A percentile compares a stretch with the other conserved stretches of the same genome.
phyloP scores from a whole-genome alignment of 2,888 invertebrate species.

The Entomobrya proxima region DNA sequence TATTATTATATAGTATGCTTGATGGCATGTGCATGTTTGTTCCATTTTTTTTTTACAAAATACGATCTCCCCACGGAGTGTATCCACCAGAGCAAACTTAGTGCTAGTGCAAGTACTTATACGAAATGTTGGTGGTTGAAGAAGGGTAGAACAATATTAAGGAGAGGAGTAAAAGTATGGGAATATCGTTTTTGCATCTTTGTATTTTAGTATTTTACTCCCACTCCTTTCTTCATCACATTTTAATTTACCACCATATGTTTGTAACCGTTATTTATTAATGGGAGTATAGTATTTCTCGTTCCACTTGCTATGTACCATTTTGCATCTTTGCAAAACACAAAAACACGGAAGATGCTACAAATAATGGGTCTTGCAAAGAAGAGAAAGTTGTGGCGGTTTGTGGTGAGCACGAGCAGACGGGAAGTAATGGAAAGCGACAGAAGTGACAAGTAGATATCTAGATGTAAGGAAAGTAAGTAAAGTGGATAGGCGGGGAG shows the following conservation, averaged over 20 bases:
- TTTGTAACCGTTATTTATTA: slow-evolving; percentile 17
- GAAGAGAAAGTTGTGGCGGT: slow-evolving; percentile 14
- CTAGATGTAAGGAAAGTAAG: slow-evolving; percentile 24
- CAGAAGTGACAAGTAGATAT: slow-evolving; percentile 46
- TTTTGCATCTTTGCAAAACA: not conserved
- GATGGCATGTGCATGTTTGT: not conserved
- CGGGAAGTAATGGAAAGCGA: slow-evolving; percentile 47
- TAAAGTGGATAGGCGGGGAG: slow-evolving; percentile 35
- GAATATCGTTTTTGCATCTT: not conserved
- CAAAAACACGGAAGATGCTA: not conserved
- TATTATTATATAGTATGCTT: too few relatives aligned
- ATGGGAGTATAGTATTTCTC: not conserved
- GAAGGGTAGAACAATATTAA: not conserved
- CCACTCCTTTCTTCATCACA: not conserved
- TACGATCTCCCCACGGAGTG: not conserved
- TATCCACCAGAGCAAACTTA: not conserved
- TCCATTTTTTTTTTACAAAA: not conserved
- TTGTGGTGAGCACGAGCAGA: slow-evolving; percentile 24
- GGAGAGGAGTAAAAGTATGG: not conserved
- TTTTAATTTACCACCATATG: slow-evolving; percentile 12
- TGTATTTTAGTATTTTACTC: not conserved
- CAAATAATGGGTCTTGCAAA: not conserved
- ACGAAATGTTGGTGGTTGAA: not conserved
- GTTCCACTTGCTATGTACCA: not conserved
- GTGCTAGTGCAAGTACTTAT: too few relatives aligned